Percentiles rank a stretch among this genome's conserved stretches.
Conservation (phyloP, 2,888 invertebrate genomes). For the Acleris holmiana region DNA sequence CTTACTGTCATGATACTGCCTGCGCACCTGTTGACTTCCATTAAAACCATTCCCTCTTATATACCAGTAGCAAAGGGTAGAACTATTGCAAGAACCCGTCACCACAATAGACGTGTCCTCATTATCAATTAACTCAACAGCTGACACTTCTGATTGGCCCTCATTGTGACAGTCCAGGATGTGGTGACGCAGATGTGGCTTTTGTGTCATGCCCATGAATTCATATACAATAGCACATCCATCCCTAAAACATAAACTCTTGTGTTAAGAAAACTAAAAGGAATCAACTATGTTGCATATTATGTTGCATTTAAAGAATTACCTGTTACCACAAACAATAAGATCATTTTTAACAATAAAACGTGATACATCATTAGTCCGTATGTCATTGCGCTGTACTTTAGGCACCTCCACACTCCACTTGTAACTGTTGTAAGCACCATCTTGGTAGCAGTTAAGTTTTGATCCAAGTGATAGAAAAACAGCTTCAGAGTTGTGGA, state of each 20-base stretch:
- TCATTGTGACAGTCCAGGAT: conserved; percentile 63
- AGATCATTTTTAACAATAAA: conserved; percentile 63
- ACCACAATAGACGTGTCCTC: conserved; percentile 47
- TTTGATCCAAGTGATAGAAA: conserved; percentile 64
- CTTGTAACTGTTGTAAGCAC: conserved; percentile 50
- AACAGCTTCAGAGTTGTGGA: conserved; percentile 56
- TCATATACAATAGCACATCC: conserved; percentile 64
- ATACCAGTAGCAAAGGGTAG: conserved; percentile 54
- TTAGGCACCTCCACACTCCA: conserved; percentile 69
- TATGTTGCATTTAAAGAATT: conserved; percentile 22
- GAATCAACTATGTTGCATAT: neutral
- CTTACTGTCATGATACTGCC: conserved; percentile 26
- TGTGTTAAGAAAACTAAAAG: neutral
- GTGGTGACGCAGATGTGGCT: conserved; percentile 57
- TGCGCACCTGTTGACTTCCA: conserved; percentile 28
- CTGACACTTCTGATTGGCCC: conserved; percentile 67
- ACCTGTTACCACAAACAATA: conserved; percentile 77
- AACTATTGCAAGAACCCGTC: conserved; percentile 58
- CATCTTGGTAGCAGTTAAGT: conserved; percentile 58
- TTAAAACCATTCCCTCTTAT: conserved; percentile 38
- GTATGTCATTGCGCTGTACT: conserved; percentile 61
- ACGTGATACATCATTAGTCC: conserved; percentile 77
- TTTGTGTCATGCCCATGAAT: conserved; percentile 46
- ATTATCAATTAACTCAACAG: conserved; percentile 61
- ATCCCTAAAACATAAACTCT: conserved; percentile 61